Evolutionary conservation across 2,113 vertebrate genomes (phyloP).

Genomic region (Oxyruncus cristatus): DNA sequence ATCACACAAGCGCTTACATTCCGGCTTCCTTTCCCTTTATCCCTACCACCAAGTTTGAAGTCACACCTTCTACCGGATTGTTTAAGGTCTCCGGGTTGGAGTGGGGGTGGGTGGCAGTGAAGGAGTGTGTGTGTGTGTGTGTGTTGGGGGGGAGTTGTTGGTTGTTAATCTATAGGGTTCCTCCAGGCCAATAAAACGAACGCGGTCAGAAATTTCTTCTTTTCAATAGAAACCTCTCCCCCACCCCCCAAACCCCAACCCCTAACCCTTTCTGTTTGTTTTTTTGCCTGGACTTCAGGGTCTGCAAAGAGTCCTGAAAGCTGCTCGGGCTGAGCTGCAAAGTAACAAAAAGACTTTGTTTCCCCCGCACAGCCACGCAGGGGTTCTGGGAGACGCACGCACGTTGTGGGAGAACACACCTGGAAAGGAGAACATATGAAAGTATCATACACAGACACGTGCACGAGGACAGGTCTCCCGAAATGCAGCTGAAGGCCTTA

Average conservation of each 20-base stretch:
- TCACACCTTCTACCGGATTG: slow-evolving; percentile 76
- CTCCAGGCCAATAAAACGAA: slow-evolving; percentile 56
- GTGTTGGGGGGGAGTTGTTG: background rate
- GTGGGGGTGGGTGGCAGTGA: slow-evolving; percentile 31
- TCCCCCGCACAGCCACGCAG: fast-evolving
- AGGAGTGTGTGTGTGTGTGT: background rate
- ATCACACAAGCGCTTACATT: slow-evolving; percentile 93
- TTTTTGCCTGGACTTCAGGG: slow-evolving; percentile 7
- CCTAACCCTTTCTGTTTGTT: background rate
- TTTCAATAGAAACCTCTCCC: background rate
- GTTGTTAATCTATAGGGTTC: slow-evolving; percentile 62
- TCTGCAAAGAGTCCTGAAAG: background rate
- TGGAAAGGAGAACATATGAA: background rate
- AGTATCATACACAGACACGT: background rate
- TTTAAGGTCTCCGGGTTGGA: slow-evolving; percentile 46
- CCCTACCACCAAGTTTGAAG: slow-evolving; percentile 71
- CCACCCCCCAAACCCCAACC: background rate
- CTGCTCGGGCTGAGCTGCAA: background rate
- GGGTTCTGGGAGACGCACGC: background rate
- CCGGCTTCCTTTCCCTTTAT: slow-evolving; percentile 79
- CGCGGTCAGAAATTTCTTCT: slow-evolving; percentile 45
- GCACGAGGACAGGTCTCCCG: background rate
- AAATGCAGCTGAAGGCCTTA: background rate
- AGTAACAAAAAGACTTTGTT: slow-evolving; percentile 50
- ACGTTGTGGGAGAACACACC: background rate